Percentiles rank a stretch among this genome's conserved stretches.
phyloP scores from a whole-genome alignment of 2,888 invertebrate genomes.

The Pyrochroa serraticornis region DNA sequence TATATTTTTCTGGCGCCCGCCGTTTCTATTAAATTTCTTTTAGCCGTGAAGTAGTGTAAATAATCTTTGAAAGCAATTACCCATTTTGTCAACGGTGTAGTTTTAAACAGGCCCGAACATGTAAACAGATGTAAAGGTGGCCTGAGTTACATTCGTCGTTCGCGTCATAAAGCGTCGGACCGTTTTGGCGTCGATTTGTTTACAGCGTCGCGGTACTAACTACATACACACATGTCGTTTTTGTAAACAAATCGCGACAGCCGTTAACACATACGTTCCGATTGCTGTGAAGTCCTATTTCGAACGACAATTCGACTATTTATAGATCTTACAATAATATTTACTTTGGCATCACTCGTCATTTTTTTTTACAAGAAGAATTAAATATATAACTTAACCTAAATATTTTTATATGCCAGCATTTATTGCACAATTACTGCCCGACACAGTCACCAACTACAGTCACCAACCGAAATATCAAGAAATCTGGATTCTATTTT shows the following conservation, averaged over 20 bases:
- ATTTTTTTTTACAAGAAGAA: slow-evolving; percentile 36
- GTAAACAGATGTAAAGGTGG: slow-evolving; percentile 54
- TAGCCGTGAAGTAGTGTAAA: slow-evolving; percentile 52
- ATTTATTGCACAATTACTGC: slow-evolving; percentile 31
- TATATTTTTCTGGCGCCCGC: slow-evolving; percentile 51
- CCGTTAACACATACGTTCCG: slow-evolving; percentile 49
- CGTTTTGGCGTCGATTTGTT: slow-evolving; percentile 63
- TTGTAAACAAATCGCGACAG: slow-evolving; percentile 55
- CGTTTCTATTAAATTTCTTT: slow-evolving; percentile 52
- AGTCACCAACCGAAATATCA: slow-evolving; percentile 15
- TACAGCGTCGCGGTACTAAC: slow-evolving; percentile 57
- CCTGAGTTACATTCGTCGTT: slow-evolving; percentile 50
- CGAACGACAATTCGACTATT: slow-evolving; percentile 51
- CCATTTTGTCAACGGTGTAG: slow-evolving; percentile 58
- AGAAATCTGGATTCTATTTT: neutral
- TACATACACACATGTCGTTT: slow-evolving; percentile 54
- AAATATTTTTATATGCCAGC: slow-evolving; percentile 34
- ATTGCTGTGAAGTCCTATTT: slow-evolving; percentile 45
- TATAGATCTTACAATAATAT: slow-evolving; percentile 52
- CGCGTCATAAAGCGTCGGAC: slow-evolving; percentile 58
- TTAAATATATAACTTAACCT: slow-evolving; percentile 37
- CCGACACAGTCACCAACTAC: slow-evolving; percentile 15
- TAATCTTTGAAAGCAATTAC: slow-evolving; percentile 56
- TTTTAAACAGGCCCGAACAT: slow-evolving; percentile 54
- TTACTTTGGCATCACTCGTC: slow-evolving; percentile 47